These are phyloP conservation scores for Mya arenaria DNA, from an alignment of 1,140 invertebrate species.

Conservation along the genomic window DNA sequence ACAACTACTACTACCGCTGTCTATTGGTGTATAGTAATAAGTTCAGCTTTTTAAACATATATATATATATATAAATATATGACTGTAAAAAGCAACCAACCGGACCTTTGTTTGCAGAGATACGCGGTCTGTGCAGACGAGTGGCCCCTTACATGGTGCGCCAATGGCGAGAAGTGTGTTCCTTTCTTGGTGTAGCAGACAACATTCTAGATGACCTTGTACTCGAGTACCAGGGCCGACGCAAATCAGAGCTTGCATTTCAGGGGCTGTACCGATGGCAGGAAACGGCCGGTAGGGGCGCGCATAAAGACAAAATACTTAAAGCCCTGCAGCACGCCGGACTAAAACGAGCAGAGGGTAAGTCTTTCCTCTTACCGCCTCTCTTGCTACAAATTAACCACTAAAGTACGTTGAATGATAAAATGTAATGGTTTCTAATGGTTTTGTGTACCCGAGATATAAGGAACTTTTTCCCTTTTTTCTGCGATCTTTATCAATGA, in stretches of 20 bases:
- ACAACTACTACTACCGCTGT: not conserved
- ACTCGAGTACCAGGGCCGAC: not conserved
- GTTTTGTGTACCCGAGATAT: too few relatives aligned
- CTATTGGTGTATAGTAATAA: not conserved
- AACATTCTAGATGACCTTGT: slow-evolving; percentile 19
- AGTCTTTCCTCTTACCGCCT: not conserved
- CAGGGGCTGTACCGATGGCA: slow-evolving; percentile 22
- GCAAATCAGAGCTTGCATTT: slow-evolving; percentile 34
- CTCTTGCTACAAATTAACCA: too few relatives aligned
- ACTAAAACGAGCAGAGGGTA: slow-evolving; percentile 36
- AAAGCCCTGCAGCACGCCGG: not conserved
- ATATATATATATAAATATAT: not conserved
- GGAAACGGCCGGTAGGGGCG: slow-evolving; percentile 15
- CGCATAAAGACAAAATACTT: slow-evolving; percentile 17
- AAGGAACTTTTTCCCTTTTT: too few relatives aligned
- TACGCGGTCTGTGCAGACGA: slow-evolving; percentile 15
- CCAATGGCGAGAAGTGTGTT: slow-evolving; percentile 44
- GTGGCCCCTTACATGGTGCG: slow-evolving; percentile 39
- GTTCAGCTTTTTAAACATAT: not conserved
- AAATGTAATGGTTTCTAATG: too few relatives aligned
- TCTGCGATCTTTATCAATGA: too few relatives aligned
- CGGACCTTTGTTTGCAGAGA: slow-evolving; percentile 14
- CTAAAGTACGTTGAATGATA: too few relatives aligned
- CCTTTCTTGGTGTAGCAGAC: slow-evolving; percentile 34
- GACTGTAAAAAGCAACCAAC: not conserved